A percentile compares a stretch with the other conserved stretches of the same genome.
Conservation (phyloP, 2,113 vertebrate species). For the Pelobates fuscus region DNA sequence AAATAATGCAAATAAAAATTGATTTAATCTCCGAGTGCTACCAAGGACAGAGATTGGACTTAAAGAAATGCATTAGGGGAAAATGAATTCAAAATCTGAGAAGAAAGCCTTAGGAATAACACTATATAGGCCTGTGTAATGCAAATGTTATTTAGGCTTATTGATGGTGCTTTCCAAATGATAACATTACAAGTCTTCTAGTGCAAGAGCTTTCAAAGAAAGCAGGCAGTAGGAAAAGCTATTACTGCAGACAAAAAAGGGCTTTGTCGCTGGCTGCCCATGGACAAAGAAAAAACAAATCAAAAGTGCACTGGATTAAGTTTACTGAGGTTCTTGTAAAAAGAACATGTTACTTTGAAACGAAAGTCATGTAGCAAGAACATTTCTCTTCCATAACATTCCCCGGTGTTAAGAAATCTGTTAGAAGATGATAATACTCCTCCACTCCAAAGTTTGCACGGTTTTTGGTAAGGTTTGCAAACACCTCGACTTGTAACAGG, state of each 20-base stretch:
- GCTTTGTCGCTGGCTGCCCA: slow-evolving; percentile 36
- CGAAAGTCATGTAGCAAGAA: slow-evolving; percentile 18
- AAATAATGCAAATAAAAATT: not conserved
- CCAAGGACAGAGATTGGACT: not conserved
- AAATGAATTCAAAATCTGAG: not conserved
- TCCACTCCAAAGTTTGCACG: too few relatives aligned
- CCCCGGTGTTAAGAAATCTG: not conserved
- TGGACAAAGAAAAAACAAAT: slow-evolving; percentile 41
- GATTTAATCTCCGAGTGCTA: not conserved
- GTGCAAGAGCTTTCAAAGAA: slow-evolving; percentile 3
- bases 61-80: slow-evolving; percentile 6
- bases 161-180: slow-evolving; percentile 28
- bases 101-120: not conserved
- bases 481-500: too few relatives aligned
- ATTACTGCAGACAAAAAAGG: slow-evolving; percentile 39
- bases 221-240: slow-evolving; percentile 17
- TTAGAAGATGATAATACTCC: not conserved
- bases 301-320: slow-evolving; percentile 23
- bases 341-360: slow-evolving; percentile 33
- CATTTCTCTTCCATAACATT: not conserved
- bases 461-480: too few relatives aligned
- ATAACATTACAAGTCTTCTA: slow-evolving; percentile 21
- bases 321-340: slow-evolving; percentile 14
- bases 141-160: slow-evolving; percentile 20
- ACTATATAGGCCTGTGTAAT: not conserved